These are phyloP conservation scores for Nemopilema nomurai DNA, from an alignment of 30 jellyfish, hydroid and myxozoan genomes.

Conservation along the genomic window DNA sequence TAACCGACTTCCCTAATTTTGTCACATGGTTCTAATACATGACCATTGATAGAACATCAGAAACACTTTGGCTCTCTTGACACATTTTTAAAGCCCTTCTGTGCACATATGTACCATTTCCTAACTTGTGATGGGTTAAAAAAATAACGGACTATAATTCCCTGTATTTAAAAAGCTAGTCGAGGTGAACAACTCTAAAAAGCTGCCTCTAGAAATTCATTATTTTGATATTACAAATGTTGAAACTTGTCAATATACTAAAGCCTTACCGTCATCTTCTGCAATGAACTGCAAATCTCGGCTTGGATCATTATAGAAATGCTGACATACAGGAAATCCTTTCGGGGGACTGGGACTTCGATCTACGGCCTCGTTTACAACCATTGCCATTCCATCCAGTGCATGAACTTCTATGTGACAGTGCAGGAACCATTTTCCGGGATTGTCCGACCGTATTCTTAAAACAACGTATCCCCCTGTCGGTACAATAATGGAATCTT, in stretches of 20 bases:
- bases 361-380: conserved; percentile 81
- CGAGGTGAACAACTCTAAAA: no score
- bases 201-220: no score
- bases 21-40: no score
- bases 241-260: not conserved
- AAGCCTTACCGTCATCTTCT: conserved; percentile 62
- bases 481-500: conserved; percentile 88
- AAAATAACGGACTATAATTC: no score
- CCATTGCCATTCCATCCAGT: conserved; percentile 97
- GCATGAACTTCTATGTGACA: conserved; percentile 96
- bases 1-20: no score
- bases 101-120: no score
- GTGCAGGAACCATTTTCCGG: conserved; percentile 97
- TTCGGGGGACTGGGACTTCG: conserved; percentile 82
- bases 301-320: conserved; percentile 79
- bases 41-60: no score
- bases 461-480: conserved; percentile 94
- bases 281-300: conserved; percentile 78
- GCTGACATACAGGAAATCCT: conserved; percentile 89
- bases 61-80: no score
- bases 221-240: no score
- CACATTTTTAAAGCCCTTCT: no score
- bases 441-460: conserved; percentile 90
- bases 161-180: no score
- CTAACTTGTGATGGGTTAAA: no score